A percentile compares a stretch with the other conserved stretches of the same genome.
Evolutionary conservation across 2,797 vertebrate species (phyloP).

Genomic region (Chiloscyllium punctatum): DNA sequence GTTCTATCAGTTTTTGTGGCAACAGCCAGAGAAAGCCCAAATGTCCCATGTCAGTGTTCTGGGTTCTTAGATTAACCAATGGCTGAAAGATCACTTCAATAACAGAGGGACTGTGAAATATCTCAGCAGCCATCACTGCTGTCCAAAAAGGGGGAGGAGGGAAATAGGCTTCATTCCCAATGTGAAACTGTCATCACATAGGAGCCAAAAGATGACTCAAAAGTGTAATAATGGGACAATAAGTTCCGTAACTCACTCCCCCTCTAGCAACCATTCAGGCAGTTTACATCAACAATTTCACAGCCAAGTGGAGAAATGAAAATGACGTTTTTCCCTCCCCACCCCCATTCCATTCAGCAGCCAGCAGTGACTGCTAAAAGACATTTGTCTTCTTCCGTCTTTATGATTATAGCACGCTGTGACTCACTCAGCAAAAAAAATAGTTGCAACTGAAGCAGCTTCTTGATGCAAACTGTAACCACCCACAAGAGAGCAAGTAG

Average conservation of each 20-base stretch:
- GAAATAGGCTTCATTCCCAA: not conserved
- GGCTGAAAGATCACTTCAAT: not conserved
- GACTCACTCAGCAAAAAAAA: not conserved
- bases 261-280: not conserved
- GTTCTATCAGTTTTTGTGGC: not conserved
- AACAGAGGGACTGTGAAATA: not conserved
- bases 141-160: not conserved
- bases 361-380: not conserved
- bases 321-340: not conserved
- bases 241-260: not conserved
- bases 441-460: not conserved
- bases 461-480: not conserved
- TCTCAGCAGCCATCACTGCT: not conserved
- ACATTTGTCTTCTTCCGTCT: not conserved
- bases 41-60: not conserved
- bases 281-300: not conserved
- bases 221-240: constrained; percentile 6
- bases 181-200: not conserved
- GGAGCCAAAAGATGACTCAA: not conserved
- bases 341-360: not conserved
- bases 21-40: not conserved
- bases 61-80: not conserved
- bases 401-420: too few relatives aligned
- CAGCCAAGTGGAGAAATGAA: not conserved
- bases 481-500: too few relatives aligned